Conservation (phyloP, 2,888 invertebrate genomes). For the Drosophila testacea region DNA sequence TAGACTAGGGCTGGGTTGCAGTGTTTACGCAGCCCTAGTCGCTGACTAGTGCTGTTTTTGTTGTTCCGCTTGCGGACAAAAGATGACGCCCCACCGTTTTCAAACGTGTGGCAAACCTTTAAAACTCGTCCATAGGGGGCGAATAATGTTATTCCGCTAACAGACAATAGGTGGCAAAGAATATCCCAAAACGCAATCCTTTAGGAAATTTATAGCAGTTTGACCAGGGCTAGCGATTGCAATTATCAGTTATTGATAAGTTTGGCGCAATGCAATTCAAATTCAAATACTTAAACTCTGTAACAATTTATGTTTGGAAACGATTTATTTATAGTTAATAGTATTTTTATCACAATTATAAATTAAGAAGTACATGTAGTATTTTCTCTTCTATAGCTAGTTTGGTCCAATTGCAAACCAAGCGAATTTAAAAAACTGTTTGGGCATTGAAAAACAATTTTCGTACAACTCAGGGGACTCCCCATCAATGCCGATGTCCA, state of each 20-base stretch:
- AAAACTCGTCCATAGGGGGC: too few species aligned
- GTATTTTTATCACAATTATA: not conserved
- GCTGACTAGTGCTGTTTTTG: too few species aligned
- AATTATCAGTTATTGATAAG: not conserved
- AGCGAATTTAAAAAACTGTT: slow-evolving; percentile 53
- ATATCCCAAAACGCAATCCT: too few species aligned
- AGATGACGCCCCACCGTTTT: too few species aligned
- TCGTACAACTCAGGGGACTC: slow-evolving; percentile 57
- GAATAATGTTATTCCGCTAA: too few species aligned
- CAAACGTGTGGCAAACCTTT: too few species aligned
- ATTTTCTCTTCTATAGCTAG: not conserved
- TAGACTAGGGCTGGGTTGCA: too few species aligned
- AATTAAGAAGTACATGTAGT: not conserved
- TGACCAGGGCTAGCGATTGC: too few species aligned
- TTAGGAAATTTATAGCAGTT: too few species aligned
- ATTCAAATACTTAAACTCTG: not conserved
- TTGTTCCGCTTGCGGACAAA: too few species aligned
- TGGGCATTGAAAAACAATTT: slow-evolving; percentile 86
- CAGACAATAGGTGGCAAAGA: too few species aligned
- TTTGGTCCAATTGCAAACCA: slow-evolving; percentile 53
- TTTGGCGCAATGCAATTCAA: not conserved
- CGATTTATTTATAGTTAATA: not conserved
- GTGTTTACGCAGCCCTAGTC: too few species aligned
- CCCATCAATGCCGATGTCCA: slow-evolving; percentile 33
- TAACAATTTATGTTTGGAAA: not conserved